Conservation (phyloP, 2,113 vertebrate species). For the Microcebus lehilahytsara region DNA sequence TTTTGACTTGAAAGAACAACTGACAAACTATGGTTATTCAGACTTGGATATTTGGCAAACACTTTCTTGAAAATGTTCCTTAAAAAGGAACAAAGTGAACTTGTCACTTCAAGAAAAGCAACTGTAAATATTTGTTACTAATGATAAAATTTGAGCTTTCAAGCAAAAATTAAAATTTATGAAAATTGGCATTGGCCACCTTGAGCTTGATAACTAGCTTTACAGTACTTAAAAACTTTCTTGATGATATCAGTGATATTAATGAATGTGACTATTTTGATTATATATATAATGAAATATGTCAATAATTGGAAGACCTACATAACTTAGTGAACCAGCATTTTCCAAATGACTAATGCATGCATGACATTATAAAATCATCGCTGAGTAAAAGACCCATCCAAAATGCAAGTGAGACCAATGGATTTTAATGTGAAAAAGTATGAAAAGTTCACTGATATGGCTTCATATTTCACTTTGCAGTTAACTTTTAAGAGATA, state of each 20-base stretch:
- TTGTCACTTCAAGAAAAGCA: not conserved
- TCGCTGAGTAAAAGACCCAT: not conserved
- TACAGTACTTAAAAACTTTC: not conserved
- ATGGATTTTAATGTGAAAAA: not conserved
- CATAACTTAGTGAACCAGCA: not conserved
- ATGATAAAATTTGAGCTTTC: not conserved
- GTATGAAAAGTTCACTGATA: not conserved
- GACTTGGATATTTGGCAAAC: not conserved
- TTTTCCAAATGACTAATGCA: constrained; percentile 21
- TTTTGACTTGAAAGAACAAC: not conserved
- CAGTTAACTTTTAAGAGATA: not conserved
- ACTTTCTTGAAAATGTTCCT: not conserved
- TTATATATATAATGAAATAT: not conserved
- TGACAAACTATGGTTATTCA: not conserved
- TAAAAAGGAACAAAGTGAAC: not conserved
- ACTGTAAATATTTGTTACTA: not conserved
- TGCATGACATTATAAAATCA: not conserved
- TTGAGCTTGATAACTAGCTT: not conserved
- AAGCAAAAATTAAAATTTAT: not conserved
- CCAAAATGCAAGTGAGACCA: not conserved
- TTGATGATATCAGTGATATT: not conserved
- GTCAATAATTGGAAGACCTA: not conserved
- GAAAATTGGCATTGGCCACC: not conserved
- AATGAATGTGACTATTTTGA: not conserved
- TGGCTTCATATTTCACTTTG: not conserved